Evolutionary conservation across 2,888 invertebrate genomes (phyloP).

Genomic region (Drosophila niveifrons): DNA sequence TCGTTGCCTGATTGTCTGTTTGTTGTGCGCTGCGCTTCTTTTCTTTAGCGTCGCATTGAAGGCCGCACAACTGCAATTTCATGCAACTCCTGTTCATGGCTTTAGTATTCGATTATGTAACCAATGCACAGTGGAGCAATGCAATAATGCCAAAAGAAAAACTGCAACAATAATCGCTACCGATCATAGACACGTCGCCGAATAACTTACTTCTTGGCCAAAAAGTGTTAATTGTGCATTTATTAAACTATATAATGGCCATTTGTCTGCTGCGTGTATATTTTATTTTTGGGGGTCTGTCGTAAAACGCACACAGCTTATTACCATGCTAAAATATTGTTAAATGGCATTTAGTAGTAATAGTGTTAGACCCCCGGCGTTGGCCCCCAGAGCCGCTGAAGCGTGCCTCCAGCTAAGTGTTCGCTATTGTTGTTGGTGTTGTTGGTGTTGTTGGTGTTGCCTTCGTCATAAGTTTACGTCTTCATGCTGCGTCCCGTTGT

Average conservation of each 20-base stretch:
- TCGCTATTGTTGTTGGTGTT: neutral
- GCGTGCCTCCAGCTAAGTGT: conserved; percentile 13
- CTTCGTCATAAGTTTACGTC: conserved; percentile 46
- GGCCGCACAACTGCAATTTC: conserved; percentile 63
- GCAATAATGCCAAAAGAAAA: neutral
- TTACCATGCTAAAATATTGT: conserved; percentile 63
- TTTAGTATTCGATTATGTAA: conserved; percentile 45
- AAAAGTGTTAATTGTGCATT: conserved; percentile 66
- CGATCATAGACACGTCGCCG: neutral
- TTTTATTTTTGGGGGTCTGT: conserved; percentile 24
- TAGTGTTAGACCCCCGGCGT: conserved; percentile 30
- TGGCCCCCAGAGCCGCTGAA: conserved; percentile 63
- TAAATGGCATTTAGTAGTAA: conserved; percentile 51
- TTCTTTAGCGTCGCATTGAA: conserved; percentile 53
- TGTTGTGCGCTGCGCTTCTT: conserved; percentile 44
- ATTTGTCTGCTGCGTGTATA: conserved; percentile 31
- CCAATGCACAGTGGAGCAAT: conserved; percentile 27
- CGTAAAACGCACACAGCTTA: conserved; percentile 62
- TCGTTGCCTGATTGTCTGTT: conserved; percentile 18
- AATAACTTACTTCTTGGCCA: conserved; percentile 21
- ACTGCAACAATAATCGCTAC: conserved; percentile 2
- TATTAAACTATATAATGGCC: conserved; percentile 58
- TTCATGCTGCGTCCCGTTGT: conserved; percentile 62
- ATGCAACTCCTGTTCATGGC: conserved; percentile 36
- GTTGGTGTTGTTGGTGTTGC: conserved; percentile 21